These are phyloP conservation scores for Periophthalmus magnuspinnatus DNA, from an alignment of 2,797 vertebrate species.

Conservation along the genomic window DNA sequence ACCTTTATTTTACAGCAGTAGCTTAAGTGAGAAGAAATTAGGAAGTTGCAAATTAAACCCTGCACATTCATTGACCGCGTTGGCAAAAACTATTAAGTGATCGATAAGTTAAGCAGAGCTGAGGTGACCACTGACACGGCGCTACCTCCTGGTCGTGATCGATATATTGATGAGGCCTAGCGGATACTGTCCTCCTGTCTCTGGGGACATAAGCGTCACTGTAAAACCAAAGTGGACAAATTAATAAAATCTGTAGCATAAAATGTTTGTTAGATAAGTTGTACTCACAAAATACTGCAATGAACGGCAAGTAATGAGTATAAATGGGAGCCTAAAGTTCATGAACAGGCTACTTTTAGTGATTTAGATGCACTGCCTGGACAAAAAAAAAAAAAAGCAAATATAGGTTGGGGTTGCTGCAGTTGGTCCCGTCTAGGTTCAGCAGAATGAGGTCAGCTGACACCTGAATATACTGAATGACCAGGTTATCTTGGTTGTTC, in stretches of 20 bases:
- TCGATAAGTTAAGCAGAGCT: slow-evolving; percentile 64
- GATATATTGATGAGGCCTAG: slow-evolving; percentile 47
- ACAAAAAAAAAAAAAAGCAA: no score
- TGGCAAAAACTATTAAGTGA: slow-evolving; percentile 64
- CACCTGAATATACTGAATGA: no score
- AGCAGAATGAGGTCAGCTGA: no score
- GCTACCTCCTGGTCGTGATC: slow-evolving; percentile 47
- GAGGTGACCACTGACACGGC: slow-evolving; percentile 48
- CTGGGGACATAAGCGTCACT: slow-evolving; percentile 13
- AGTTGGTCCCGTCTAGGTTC: no score
- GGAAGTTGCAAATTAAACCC: slow-evolving; percentile 43
- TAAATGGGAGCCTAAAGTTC: neutral
- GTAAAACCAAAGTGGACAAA: slow-evolving; percentile 2
- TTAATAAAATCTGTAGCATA: neutral
- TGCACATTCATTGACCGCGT: slow-evolving; percentile 51
- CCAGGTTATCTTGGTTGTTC: no score
- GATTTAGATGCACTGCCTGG: no score
- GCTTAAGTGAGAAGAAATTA: slow-evolving; percentile 23
- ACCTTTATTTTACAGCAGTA: neutral
- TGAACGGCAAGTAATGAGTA: neutral
- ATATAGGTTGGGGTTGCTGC: no score
- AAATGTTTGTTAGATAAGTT: neutral
- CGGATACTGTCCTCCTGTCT: slow-evolving; percentile 28
- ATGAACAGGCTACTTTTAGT: neutral
- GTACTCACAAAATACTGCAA: neutral